phyloP scores from a whole-genome alignment of 2,888 invertebrate species.

The Thumatha senex region DNA sequence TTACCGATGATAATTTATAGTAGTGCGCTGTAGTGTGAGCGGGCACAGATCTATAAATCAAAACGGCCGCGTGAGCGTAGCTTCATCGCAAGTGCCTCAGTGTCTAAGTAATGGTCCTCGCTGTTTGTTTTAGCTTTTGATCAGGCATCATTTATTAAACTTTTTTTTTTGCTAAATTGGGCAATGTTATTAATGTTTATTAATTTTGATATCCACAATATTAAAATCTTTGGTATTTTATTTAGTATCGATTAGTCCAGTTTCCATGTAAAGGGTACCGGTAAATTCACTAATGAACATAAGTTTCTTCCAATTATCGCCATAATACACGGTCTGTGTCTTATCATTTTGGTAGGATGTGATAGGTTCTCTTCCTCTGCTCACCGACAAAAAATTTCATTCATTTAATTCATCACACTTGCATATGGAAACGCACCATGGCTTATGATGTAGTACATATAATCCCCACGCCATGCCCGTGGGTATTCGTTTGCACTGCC shows the following conservation, averaged over 20 bases:
- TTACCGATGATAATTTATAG: slow-evolving; percentile 78
- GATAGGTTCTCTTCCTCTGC: too few species aligned
- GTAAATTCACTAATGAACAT: too few species aligned
- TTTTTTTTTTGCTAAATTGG: neutral
- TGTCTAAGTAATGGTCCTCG: slow-evolving; percentile 13
- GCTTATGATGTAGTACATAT: neutral
- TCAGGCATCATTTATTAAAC: slow-evolving; percentile 10
- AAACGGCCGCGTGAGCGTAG: slow-evolving; percentile 37
- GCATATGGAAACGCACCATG: neutral
- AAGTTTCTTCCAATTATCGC: too few species aligned
- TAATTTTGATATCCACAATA: neutral
- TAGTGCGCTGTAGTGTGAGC: slow-evolving; percentile 53
- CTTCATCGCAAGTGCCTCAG: slow-evolving; percentile 28
- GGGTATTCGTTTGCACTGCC: slow-evolving; percentile 5
- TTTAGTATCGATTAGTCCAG: too few species aligned
- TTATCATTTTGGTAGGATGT: too few species aligned
- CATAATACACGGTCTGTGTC: too few species aligned
- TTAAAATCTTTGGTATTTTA: too few species aligned
- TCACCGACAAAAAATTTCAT: too few species aligned
- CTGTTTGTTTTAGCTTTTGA: slow-evolving; percentile 36
- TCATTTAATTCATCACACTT: neutral
- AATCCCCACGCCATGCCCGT: neutral
- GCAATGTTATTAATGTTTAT: neutral
- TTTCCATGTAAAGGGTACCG: too few species aligned
- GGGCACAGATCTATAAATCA: slow-evolving; percentile 57